Conservation (phyloP, 2,113 vertebrate species). For the Poecilia latipinna region DNA sequence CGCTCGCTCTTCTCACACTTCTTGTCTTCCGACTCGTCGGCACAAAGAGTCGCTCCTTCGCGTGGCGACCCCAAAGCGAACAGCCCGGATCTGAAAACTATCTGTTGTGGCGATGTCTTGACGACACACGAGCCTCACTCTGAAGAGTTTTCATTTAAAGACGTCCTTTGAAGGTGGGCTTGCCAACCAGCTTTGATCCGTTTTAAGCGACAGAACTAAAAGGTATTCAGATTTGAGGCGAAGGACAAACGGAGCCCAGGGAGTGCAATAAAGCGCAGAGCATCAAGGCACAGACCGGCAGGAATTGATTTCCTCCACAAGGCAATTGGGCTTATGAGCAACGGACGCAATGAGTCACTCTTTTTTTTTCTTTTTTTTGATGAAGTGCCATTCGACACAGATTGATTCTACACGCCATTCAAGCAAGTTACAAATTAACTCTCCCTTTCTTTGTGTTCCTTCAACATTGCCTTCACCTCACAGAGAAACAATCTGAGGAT, state of each 20-base stretch:
- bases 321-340: conserved; percentile 1
- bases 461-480: neutral
- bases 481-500: neutral
- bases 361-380: neutral
- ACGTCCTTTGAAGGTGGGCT: conserved; percentile 3
- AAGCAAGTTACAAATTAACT: neutral
- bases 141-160: conserved; percentile 8
- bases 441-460: neutral
- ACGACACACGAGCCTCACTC: neutral
- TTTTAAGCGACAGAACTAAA: conserved; percentile 11
- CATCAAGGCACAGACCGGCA: neutral
- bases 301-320: conserved; percentile 9
- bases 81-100: neutral
- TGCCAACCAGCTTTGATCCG: neutral
- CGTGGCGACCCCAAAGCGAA: neutral
- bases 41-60: neutral
- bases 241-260: conserved; percentile 2
- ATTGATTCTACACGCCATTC: neutral
- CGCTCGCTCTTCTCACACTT: conserved; percentile 8
- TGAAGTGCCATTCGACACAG: neutral
- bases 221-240: conserved; percentile 10
- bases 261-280: neutral
- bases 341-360: conserved; percentile 3
- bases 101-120: neutral
- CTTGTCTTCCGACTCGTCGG: neutral